These are phyloP conservation scores for Glyphotaelius pellucidus DNA, from an alignment of 2,888 invertebrate genomes.

Conservation along the genomic window DNA sequence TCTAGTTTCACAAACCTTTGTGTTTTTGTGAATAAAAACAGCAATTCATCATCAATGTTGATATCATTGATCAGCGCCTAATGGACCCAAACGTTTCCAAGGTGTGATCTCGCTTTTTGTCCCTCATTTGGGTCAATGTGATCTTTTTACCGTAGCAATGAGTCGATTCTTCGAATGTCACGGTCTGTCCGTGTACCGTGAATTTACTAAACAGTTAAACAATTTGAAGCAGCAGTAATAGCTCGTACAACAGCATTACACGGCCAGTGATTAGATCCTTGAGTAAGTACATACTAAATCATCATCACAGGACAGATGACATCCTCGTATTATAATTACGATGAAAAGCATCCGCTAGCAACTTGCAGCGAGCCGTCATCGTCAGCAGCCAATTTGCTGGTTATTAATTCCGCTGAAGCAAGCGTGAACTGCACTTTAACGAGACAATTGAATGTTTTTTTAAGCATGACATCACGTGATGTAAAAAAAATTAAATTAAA, in stretches of 20 bases:
- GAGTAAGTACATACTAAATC: not conserved
- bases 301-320: slow-evolving; percentile 32
- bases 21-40: not conserved
- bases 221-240: not conserved
- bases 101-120: slow-evolving; percentile 38
- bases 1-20: not conserved
- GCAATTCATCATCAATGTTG: not conserved
- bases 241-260: not conserved
- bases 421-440: not conserved
- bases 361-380: not conserved
- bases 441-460: slow-evolving; percentile 7
- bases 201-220: not conserved
- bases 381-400: not conserved
- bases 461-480: not conserved
- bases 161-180: slow-evolving; percentile 30
- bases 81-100: slow-evolving; percentile 16
- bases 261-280: slow-evolving; percentile 28
- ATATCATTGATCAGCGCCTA: not conserved
- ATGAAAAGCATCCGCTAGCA: slow-evolving; percentile 41
- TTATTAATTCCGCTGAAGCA: slow-evolving; percentile 14
- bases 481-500: not conserved
- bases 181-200: slow-evolving; percentile 17
- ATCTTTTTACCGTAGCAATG: slow-evolving; percentile 17
- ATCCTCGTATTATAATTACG: slow-evolving; percentile 28
- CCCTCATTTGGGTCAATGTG: slow-evolving; percentile 32